Percentiles rank a stretch among this genome's conserved stretches.
These are phyloP conservation scores for Pedetes capensis DNA, from an alignment of 2,113 vertebrate species.

Conservation along the genomic window DNA sequence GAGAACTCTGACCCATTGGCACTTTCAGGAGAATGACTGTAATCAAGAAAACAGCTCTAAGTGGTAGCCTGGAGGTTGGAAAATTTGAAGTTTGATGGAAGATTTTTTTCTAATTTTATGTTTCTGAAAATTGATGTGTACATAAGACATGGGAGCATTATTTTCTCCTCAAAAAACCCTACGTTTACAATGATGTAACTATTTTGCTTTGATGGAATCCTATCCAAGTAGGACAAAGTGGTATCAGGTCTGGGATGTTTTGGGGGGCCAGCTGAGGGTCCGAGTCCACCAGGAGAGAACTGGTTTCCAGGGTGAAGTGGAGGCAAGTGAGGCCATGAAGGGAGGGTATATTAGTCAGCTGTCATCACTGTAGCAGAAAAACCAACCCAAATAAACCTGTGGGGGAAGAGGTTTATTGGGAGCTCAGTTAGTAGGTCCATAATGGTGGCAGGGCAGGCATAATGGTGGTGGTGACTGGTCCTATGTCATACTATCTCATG, in stretches of 20 bases:
- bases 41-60: slow-evolving; percentile 8
- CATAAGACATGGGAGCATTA: not conserved
- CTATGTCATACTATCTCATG: too few species aligned
- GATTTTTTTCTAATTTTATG: not conserved
- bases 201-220: not conserved
- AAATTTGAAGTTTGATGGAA: slow-evolving; percentile 20
- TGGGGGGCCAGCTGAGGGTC: too few species aligned
- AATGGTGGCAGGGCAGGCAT: too few species aligned
- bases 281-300: not conserved
- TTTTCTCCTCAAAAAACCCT: not conserved
- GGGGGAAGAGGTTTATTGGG: too few species aligned
- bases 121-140: slow-evolving; percentile 41
- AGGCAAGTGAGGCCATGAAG: accelerated
- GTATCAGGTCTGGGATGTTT: not conserved
- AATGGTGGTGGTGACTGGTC: too few species aligned
- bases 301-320: not conserved
- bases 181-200: not conserved
- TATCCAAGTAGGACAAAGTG: not conserved
- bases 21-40: slow-evolving; percentile 36
- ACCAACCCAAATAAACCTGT: too few species aligned
- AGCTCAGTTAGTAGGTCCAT: too few species aligned
- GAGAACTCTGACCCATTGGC: not conserved
- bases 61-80: not conserved
- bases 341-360: too few species aligned
- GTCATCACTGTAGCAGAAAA: too few species aligned